Percentiles rank a stretch among this genome's conserved stretches.
Conservation (phyloP, 2,888 invertebrate genomes). For the Helleia helle region DNA sequence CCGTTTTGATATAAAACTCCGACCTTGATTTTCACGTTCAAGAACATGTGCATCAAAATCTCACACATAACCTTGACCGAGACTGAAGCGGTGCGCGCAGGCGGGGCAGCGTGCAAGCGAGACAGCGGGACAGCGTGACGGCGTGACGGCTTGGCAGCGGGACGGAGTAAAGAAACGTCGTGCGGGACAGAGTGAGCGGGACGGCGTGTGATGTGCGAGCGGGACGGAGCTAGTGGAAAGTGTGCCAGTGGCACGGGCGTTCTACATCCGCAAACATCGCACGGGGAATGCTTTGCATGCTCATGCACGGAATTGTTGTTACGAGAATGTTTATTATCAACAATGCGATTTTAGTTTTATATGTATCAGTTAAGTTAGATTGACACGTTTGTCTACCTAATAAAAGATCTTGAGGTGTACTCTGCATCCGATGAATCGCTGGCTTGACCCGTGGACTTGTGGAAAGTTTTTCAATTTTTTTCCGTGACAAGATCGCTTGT, state of each 20-base stretch:
- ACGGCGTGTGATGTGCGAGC: conserved; percentile 25
- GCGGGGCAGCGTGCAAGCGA: conserved; percentile 29
- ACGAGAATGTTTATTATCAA: too few relatives aligned
- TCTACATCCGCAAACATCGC: conserved; percentile 43
- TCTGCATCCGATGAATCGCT: too few relatives aligned
- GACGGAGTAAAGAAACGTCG: conserved; percentile 24
- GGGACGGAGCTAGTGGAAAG: conserved; percentile 34
- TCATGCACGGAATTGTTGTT: not conserved
- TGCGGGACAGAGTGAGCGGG: conserved; percentile 1
- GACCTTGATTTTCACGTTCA: too few relatives aligned
- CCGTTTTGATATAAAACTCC: too few relatives aligned
- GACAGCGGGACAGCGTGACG: conserved; percentile 37
- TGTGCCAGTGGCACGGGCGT: conserved; percentile 39
- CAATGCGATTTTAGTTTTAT: too few relatives aligned
- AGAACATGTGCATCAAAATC: conserved; percentile 18
- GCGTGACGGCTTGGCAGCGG: conserved; percentile 26
- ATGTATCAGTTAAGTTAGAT: too few relatives aligned
- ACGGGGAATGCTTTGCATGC: conserved; percentile 2
- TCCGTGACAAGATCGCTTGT: too few relatives aligned
- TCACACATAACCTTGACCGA: conserved; percentile 53
- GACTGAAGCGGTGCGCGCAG: too few relatives aligned
- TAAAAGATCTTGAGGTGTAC: too few relatives aligned
- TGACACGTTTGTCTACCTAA: too few relatives aligned
- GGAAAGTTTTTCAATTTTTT: too few relatives aligned
- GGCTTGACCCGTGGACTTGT: too few relatives aligned